Conservation (phyloP, 2,888 invertebrate genomes). For the Muscina levida region DNA sequence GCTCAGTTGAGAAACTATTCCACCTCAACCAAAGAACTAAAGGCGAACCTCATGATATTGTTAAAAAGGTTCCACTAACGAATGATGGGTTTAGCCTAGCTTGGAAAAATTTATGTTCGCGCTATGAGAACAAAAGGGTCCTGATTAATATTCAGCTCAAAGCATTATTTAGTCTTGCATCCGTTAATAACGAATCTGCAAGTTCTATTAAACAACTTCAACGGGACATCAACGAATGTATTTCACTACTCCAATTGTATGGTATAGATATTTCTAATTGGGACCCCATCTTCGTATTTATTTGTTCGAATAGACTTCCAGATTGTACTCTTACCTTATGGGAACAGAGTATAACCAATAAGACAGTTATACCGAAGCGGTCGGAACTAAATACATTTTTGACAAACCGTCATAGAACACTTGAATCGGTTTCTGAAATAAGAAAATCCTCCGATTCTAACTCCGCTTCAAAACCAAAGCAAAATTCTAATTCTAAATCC, state of each 20-base stretch:
- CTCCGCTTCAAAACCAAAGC: no score
- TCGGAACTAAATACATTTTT: not conserved
- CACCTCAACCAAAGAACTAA: slow-evolving; percentile 43
- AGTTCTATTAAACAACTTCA: not conserved
- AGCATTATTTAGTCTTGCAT: no score
- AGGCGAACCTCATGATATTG: slow-evolving; percentile 48
- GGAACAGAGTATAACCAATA: no score
- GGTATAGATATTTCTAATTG: slow-evolving; percentile 20
- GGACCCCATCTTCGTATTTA: slow-evolving; percentile 28
- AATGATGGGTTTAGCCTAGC: no score
- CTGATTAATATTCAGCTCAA: no score
- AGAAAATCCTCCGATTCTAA: not conserved
- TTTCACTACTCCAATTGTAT: not conserved
- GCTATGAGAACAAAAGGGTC: slow-evolving; percentile 31
- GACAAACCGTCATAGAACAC: not conserved
- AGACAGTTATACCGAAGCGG: not conserved
- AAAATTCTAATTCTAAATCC: no score
- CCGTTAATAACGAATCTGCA: slow-evolving; percentile 6
- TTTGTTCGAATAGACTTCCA: slow-evolving; percentile 14
- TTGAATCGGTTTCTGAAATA: not conserved
- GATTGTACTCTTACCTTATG: no score
- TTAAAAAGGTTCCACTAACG: slow-evolving; percentile 39
- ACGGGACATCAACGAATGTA: slow-evolving; percentile 10
- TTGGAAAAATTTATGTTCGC: slow-evolving; percentile 36
- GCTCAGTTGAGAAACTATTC: slow-evolving; percentile 46